Evolutionary conservation across 2,113 vertebrate genomes (phyloP).

Genomic region (Carassius carassius): DNA sequence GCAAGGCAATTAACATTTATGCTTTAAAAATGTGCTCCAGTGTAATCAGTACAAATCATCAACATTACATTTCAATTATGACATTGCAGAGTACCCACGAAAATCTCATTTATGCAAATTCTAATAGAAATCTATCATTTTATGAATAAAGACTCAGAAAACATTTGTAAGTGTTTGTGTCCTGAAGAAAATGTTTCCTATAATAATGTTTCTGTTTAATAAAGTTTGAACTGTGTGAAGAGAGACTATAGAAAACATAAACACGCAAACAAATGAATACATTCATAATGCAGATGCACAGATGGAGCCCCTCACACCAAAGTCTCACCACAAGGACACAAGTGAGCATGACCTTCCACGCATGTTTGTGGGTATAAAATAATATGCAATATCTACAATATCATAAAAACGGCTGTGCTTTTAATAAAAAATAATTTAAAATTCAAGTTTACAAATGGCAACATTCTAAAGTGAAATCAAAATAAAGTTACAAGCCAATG

Average conservation of each 20-base stretch:
- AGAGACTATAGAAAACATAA: background rate
- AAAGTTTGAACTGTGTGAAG: conserved; percentile 1
- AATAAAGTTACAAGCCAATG: conserved; percentile 54
- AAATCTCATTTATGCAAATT: conserved; percentile 35
- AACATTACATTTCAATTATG: conserved; percentile 14
- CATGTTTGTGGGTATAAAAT: conserved; percentile 69
- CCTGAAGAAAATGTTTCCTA: conserved; percentile 12
- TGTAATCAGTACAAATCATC: conserved; percentile 54
- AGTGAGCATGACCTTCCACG: conserved; percentile 59
- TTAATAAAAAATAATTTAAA: conserved; percentile 78
- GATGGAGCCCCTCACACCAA: conserved; percentile 33
- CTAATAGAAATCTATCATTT: conserved; percentile 38
- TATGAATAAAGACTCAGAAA: conserved; percentile 1
- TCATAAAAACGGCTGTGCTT: conserved; percentile 75
- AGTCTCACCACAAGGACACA: conserved; percentile 29
- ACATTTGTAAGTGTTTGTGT: conserved; percentile 17
- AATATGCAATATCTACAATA: conserved; percentile 73
- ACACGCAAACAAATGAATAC: conserved; percentile 52
- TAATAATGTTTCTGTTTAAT: conserved; percentile 22
- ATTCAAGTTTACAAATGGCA: conserved; percentile 80
- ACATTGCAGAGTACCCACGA: conserved; percentile 42
- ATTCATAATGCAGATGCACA: conserved; percentile 55
- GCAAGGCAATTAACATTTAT: conserved; percentile 44
- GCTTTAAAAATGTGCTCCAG: conserved; percentile 55
- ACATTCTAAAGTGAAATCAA: conserved; percentile 70